Percentiles rank a stretch among this genome's conserved stretches.
Evolutionary conservation across 2,797 vertebrate genomes (phyloP).

Genomic region (Adelosebastes latens): DNA sequence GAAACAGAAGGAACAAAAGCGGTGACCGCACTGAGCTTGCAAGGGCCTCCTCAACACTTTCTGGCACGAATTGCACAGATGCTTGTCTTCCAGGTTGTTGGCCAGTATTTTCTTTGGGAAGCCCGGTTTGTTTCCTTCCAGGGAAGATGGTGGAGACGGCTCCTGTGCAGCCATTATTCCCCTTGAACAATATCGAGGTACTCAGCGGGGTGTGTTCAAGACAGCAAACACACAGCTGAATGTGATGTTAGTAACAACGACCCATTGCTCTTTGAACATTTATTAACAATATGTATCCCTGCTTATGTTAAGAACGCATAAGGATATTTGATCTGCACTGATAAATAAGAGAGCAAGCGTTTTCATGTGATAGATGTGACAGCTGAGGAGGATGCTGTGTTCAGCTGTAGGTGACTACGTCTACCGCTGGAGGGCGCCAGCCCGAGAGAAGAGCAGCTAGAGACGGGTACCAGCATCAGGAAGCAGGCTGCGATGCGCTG

Average conservation of each 20-base stretch:
- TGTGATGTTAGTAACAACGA: slow-evolving; percentile 10
- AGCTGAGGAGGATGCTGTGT: slow-evolving; percentile 44
- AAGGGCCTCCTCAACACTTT: slow-evolving; percentile 92
- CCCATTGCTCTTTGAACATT: slow-evolving; percentile 26
- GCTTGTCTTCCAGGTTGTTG: slow-evolving; percentile 92
- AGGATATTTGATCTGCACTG: neutral
- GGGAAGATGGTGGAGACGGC: slow-evolving; percentile 90
- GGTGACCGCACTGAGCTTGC: slow-evolving; percentile 96
- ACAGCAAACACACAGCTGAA: slow-evolving; percentile 47
- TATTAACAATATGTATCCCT: neutral
- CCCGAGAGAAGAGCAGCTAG: neutral
- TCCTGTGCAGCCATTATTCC: slow-evolving; percentile 92
- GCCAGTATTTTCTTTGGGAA: slow-evolving; percentile 93
- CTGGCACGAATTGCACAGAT: slow-evolving; percentile 92
- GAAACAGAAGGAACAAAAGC: slow-evolving; percentile 94
- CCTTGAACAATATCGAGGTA: slow-evolving; percentile 67
- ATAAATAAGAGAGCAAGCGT: neutral
- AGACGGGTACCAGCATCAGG: slow-evolving; percentile 8
- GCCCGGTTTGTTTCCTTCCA: slow-evolving; percentile 92
- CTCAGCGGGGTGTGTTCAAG: slow-evolving; percentile 76
- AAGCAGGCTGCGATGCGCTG: slow-evolving; percentile 7
- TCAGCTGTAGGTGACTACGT: neutral
- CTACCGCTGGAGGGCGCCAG: slow-evolving; percentile 46
- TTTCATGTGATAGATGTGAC: slow-evolving; percentile 34
- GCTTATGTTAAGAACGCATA: slow-evolving; percentile 8